Conservation (phyloP, 2,888 invertebrate genomes). For the Megalurothrips usitatus region DNA sequence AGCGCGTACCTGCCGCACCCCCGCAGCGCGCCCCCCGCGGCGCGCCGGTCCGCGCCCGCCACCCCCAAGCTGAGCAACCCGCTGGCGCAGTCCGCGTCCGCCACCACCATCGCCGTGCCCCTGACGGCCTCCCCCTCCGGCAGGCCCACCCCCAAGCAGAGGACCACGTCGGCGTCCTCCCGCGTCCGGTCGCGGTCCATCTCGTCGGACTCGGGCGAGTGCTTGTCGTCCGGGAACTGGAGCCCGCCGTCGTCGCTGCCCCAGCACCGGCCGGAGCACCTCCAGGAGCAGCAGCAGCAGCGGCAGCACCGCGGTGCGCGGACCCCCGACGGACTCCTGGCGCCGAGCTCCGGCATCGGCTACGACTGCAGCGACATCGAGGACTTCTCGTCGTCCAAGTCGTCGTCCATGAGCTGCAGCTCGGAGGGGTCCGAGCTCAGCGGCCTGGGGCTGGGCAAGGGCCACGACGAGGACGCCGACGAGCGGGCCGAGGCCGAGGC, state of each 20-base stretch:
- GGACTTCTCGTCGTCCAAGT: slow-evolving; percentile 34
- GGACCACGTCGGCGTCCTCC: slow-evolving; percentile 6
- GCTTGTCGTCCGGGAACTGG: slow-evolving; percentile 32
- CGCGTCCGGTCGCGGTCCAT: slow-evolving; percentile 33
- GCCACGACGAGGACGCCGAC: slow-evolving; percentile 28
- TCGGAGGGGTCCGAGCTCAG: slow-evolving; percentile 33
- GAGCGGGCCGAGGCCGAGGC: not conserved
- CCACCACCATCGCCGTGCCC: slow-evolving; percentile 28
- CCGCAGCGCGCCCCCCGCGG: slow-evolving; percentile 32
- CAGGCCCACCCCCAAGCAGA: slow-evolving; percentile 6
- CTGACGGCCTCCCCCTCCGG: not conserved
- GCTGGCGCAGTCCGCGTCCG: slow-evolving; percentile 31
- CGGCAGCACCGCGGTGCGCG: slow-evolving; percentile 19
- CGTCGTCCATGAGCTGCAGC: slow-evolving; percentile 32
- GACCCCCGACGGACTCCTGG: slow-evolving; percentile 37
- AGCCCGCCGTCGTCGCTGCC: slow-evolving; percentile 32
- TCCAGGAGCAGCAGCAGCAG: slow-evolving; percentile 33
- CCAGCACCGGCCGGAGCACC: slow-evolving; percentile 30
- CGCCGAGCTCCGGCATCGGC: slow-evolving; percentile 33
- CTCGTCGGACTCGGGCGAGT: slow-evolving; percentile 33
- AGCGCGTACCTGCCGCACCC: slow-evolving; percentile 28
- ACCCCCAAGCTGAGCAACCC: not conserved
- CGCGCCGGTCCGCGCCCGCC: slow-evolving; percentile 33
- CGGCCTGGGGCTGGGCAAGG: slow-evolving; percentile 18
- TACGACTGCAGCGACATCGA: slow-evolving; percentile 29